Conservation (phyloP, 2,113 vertebrate species). For the Neodon shergylaensis region DNA sequence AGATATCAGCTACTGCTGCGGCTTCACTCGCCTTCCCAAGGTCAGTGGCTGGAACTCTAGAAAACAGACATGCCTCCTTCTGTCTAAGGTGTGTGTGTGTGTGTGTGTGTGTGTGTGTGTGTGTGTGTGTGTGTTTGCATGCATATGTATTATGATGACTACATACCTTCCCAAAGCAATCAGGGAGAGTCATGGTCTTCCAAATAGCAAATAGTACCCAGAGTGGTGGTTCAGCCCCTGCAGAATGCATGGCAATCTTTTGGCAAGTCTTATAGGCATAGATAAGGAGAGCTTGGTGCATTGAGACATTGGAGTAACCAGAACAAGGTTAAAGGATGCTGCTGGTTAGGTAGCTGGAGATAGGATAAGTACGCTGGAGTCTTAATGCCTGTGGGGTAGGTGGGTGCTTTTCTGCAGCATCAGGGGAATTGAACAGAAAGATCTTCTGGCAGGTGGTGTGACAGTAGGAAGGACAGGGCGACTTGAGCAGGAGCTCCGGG, state of each 20-base stretch:
- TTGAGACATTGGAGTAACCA: background rate
- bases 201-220: background rate
- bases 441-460: no score
- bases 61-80: background rate
- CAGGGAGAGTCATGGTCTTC: background rate
- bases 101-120: background rate
- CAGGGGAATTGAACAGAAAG: background rate
- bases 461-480: background rate
- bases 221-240: background rate
- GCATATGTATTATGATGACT: background rate
- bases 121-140: background rate
- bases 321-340: background rate
- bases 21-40: background rate
- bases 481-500: background rate
- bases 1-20: background rate
- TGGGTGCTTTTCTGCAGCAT: background rate
- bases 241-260: background rate
- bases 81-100: background rate
- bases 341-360: background rate
- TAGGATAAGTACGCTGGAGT: background rate
- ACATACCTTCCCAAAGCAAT: background rate
- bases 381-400: background rate
- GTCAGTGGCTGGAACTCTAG: background rate
- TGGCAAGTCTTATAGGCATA: background rate
- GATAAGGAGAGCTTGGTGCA: background rate